A percentile compares a stretch with the other conserved stretches of the same genome.
These are phyloP conservation scores for Prinia subflava DNA, from an alignment of 2,113 vertebrate genomes.

Conservation along the genomic window DNA sequence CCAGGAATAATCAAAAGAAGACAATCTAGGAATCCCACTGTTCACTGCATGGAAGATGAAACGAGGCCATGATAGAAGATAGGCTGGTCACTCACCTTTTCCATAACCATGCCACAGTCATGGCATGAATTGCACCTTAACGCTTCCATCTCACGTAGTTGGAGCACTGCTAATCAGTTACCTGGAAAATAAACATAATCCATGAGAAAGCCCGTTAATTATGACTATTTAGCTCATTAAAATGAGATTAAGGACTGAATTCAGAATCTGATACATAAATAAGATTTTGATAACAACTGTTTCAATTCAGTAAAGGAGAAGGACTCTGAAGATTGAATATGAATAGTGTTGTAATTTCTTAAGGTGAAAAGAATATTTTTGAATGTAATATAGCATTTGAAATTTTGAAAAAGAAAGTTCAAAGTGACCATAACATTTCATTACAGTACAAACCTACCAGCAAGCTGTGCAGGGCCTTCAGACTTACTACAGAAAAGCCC, in stretches of 20 bases:
- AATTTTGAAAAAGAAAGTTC: not conserved
- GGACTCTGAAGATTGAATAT: not conserved
- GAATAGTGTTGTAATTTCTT: not conserved
- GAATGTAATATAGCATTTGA: not conserved
- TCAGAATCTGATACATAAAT: not conserved
- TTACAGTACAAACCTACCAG: not conserved
- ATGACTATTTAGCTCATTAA: not conserved
- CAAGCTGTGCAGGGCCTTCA: not conserved
- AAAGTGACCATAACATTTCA: not conserved
- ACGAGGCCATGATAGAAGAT: not conserved
- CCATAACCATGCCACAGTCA: not conserved
- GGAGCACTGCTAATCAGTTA: not conserved
- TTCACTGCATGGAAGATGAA: not conserved
- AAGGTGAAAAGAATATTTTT: not conserved
- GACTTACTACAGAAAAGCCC: not conserved
- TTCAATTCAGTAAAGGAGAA: not conserved
- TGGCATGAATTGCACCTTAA: not conserved
- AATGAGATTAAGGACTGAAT: not conserved
- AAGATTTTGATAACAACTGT: not conserved
- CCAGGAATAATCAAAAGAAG: not conserved
- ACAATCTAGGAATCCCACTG: not conserved
- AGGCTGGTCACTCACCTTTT: not conserved
- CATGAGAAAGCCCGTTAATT: not conserved
- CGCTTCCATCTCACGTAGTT: not conserved
- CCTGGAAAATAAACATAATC: not conserved